These are phyloP conservation scores for Agapetus fuscipes DNA, from an alignment of 2,888 invertebrate genomes.

Conservation along the genomic window DNA sequence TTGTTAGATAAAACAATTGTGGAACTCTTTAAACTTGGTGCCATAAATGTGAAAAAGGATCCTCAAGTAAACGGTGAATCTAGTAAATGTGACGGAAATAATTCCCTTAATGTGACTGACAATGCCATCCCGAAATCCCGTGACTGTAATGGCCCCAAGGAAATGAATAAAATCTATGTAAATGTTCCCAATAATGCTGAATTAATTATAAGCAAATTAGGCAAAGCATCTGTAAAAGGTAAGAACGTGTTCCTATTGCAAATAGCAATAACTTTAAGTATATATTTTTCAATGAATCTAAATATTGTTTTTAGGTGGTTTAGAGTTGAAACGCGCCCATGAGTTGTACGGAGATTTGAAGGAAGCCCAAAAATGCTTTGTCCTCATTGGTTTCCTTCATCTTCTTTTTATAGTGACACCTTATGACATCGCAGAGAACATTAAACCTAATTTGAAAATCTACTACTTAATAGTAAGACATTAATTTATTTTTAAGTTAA, in stretches of 20 bases:
- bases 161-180: slow-evolving; percentile 19
- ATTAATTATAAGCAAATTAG: slow-evolving; percentile 56
- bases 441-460: slow-evolving; percentile 41
- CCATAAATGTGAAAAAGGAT: slow-evolving; percentile 28
- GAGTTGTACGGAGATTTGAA: slow-evolving; percentile 66
- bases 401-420: slow-evolving; percentile 81
- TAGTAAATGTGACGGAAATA: no score
- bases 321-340: slow-evolving; percentile 63
- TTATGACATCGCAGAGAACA: slow-evolving; percentile 52
- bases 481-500: slow-evolving; percentile 8
- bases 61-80: slow-evolving; percentile 15
- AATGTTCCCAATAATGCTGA: slow-evolving; percentile 29
- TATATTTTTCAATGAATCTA: no score
- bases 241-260: no score
- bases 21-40: slow-evolving; percentile 36
- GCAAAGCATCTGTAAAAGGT: slow-evolving; percentile 78
- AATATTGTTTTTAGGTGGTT: slow-evolving; percentile 52
- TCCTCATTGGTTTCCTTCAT: slow-evolving; percentile 74
- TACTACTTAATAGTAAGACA: slow-evolving; percentile 53
- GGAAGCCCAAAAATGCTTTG: slow-evolving; percentile 62
- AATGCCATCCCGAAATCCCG: no score
- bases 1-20: slow-evolving; percentile 36
- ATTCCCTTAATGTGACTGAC: no score
- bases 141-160: slow-evolving; percentile 13
- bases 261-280: no score